Evolutionary conservation across 2,888 invertebrate species (phyloP), one percentile per base, ranked within the genome.

Genomic region (Pterobdella sp.): DNA sequence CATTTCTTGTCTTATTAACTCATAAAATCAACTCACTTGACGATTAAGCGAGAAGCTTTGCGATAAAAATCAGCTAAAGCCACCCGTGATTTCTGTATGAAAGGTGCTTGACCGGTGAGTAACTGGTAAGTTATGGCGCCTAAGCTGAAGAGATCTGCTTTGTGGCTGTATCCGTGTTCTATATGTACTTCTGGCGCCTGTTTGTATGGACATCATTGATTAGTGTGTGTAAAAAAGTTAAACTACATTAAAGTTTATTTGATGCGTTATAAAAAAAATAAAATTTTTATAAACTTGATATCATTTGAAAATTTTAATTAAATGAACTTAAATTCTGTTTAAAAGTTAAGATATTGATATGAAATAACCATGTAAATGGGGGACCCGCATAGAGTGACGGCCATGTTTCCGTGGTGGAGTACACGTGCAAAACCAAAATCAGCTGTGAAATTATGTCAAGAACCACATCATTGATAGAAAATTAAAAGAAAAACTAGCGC

Each of bases 381-480:
- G 34, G 69, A 69, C 14, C 69, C 69, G 34, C 69, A 69, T n/a
- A 69, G 31, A 26, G 69, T 69, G 69, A 49, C 52, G 18, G 69
- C 49, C 69, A 69, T 69, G 42, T 42, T 69, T 29, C 49, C 32
- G 10, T 69, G 42, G 31, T 42, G 14, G 18, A 69, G 31, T 31
- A 69, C 26, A n/a, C 49, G 37, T n/a, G 69, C 69, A 52, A 69
- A 69, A n/a, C 69, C 69, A 32, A 69, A 69, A 69, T 69, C 69
- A 69, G 69, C 69, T 69, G 52, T 31, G 52, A 29, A 10, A 29
- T 42, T 42, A 42, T 42, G 7, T 42, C 35, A 18, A n/a, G n/a
- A 35, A 34, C 26, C 3, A 35, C 36, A 67, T n/a, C n/a, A 34
- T 29, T 26, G 4, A 0, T n/a, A 66, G 3, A 31, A 18, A 29